phyloP scores from a whole-genome alignment of 2,888 invertebrate species.

The Cataglyphis livida region DNA sequence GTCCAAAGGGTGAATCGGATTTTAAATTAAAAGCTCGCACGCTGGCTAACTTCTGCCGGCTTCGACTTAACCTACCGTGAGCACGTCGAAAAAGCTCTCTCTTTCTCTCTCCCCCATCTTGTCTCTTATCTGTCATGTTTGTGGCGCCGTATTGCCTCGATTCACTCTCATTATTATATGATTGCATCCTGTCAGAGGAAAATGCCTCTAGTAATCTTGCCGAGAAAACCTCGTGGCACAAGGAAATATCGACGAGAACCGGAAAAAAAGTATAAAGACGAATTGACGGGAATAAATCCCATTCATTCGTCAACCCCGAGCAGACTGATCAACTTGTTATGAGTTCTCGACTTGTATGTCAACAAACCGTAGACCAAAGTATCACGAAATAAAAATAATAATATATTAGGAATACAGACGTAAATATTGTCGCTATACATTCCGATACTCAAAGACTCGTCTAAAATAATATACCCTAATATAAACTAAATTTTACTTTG shows the following conservation, averaged over 20 bases:
- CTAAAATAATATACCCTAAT: neutral
- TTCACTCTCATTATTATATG: neutral
- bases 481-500: neutral
- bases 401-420: too few species aligned
- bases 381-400: neutral
- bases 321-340: neutral
- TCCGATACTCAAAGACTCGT: neutral
- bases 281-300: neutral
- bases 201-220: neutral
- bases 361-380: neutral
- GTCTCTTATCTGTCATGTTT: neutral
- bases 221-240: neutral
- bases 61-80: neutral
- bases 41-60: constrained; percentile 13
- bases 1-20: constrained; percentile 36
- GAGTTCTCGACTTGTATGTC: neutral
- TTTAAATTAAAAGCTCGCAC: constrained; percentile 51
- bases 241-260: neutral
- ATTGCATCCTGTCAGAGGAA: neutral
- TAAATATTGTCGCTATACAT: too few species aligned
- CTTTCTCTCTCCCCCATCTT: neutral
- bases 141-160: neutral
- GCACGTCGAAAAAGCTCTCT: neutral
- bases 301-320: neutral
- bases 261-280: neutral